Evolutionary conservation across 2,888 invertebrate genomes (phyloP).

Genomic region (Baccha elongata): DNA sequence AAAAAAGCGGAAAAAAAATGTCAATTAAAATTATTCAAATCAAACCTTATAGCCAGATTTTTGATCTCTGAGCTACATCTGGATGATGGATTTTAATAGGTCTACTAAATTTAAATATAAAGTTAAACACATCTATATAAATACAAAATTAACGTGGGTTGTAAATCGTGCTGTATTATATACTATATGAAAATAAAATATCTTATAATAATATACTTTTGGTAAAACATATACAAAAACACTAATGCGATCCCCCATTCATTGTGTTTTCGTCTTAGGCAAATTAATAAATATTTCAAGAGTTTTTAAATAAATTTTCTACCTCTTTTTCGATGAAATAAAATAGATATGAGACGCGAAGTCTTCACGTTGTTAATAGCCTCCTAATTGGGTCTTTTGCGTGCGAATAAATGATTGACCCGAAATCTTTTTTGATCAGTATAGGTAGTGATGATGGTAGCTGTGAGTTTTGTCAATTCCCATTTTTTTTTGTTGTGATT

Average conservation of each 20-base stretch:
- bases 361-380: conserved; percentile 52
- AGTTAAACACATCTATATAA: conserved; percentile 4
- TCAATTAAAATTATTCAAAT: conserved; percentile 58
- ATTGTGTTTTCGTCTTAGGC: conserved; percentile 46
- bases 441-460: conserved; percentile 24
- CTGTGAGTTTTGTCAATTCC: conserved; percentile 13
- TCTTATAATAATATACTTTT: too few relatives aligned
- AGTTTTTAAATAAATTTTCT: conserved; percentile 60
- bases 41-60: conserved; percentile 64
- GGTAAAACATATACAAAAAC: conserved; percentile 13
- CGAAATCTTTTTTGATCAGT: conserved; percentile 19
- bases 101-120: conserved; percentile 67
- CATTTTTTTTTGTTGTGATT: conserved; percentile 14
- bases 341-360: not conserved
- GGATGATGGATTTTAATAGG: conserved; percentile 72
- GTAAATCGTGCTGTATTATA: not conserved
- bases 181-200: conserved; percentile 30
- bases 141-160: conserved; percentile 34
- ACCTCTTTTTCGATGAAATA: conserved; percentile 14
- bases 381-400: conserved; percentile 71
- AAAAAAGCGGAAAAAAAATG: conserved; percentile 30
- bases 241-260: conserved; percentile 34
- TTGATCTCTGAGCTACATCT: conserved; percentile 53
- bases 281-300: conserved; percentile 58
- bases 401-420: conserved; percentile 60